A percentile compares a stretch with the other conserved stretches of the same genome.
Conservation (phyloP, 2,888 invertebrate species). For the Drosophila kuntzei region DNA sequence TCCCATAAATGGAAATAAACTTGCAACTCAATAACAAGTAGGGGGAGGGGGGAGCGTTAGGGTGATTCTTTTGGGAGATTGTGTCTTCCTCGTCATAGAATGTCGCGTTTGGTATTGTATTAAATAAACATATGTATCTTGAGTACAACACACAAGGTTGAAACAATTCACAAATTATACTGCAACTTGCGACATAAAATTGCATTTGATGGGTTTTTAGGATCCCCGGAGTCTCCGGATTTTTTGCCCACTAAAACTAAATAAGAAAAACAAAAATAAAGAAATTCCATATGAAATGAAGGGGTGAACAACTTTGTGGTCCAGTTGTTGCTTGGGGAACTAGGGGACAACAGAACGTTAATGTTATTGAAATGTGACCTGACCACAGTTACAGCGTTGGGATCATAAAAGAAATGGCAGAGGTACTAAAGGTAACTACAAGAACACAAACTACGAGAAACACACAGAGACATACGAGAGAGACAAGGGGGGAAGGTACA, state of each 20-base stretch:
- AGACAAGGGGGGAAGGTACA: background rate
- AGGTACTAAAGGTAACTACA: slow-evolving; percentile 64
- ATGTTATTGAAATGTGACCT: slow-evolving; percentile 72
- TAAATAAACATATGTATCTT: slow-evolving; percentile 57
- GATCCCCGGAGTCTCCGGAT: slow-evolving; percentile 42
- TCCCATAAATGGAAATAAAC: slow-evolving; percentile 48
- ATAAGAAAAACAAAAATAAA: slow-evolving; percentile 18
- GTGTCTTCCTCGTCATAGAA: slow-evolving; percentile 53
- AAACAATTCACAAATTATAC: slow-evolving; percentile 62
- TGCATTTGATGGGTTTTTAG: slow-evolving; percentile 53
- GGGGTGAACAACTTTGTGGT: slow-evolving; percentile 61
- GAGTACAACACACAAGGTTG: slow-evolving; percentile 28
- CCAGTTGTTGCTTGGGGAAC: slow-evolving; percentile 48
- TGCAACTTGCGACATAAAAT: slow-evolving; percentile 55
- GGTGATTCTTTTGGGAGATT: slow-evolving; percentile 19
- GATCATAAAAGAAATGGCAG: slow-evolving; percentile 70
- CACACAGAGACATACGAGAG: slow-evolving; percentile 11
- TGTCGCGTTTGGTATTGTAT: slow-evolving; percentile 44
- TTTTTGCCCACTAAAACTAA: slow-evolving; percentile 47
- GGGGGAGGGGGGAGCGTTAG: background rate
- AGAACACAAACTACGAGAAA: slow-evolving; percentile 53
- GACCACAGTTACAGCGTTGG: slow-evolving; percentile 54
- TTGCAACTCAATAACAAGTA: slow-evolving; percentile 62
- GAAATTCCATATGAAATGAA: background rate
- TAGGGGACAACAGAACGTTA: slow-evolving; percentile 43